phyloP scores from a whole-genome alignment of 1,140 invertebrate genomes.

The Camponotus floridanus region DNA sequence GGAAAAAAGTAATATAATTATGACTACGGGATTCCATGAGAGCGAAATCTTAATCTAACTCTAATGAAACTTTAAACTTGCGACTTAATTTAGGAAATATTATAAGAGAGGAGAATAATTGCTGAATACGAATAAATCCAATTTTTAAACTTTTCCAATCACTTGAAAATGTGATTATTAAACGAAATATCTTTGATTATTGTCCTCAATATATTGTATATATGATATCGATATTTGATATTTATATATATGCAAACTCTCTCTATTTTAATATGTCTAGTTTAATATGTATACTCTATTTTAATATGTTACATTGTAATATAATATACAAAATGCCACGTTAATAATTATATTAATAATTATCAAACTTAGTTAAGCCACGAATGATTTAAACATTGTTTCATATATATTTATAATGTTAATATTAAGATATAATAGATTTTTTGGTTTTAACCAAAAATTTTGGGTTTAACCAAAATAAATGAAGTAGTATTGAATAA shows the following conservation, averaged over 20 bases:
- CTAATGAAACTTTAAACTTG: conserved; percentile 22
- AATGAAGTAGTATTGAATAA: conserved; percentile 16
- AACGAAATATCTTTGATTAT: background rate
- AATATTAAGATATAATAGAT: background rate
- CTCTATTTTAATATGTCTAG: no score
- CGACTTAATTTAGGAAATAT: conserved; percentile 5
- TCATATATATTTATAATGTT: no score
- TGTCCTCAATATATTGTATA: no score
- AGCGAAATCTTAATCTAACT: conserved; percentile 27
- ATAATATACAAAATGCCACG: no score
- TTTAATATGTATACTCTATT: no score
- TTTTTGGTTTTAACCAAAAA: background rate
- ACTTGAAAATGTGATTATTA: conserved; percentile 7
- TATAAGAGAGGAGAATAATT: background rate
- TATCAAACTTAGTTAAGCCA: no score
- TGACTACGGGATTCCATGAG: conserved; percentile 8
- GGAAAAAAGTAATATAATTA: conserved; percentile 20
- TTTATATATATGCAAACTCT: no score
- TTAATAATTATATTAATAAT: no score
- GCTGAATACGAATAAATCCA: background rate
- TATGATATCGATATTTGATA: no score
- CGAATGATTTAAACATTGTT: no score
- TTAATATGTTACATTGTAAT: no score
- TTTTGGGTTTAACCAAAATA: conserved; percentile 2
- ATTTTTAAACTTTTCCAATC: background rate